Percentiles rank a stretch among this genome's conserved stretches.
Conservation (phyloP, 2,113 vertebrate genomes). For the Lepidothrix coronata region DNA sequence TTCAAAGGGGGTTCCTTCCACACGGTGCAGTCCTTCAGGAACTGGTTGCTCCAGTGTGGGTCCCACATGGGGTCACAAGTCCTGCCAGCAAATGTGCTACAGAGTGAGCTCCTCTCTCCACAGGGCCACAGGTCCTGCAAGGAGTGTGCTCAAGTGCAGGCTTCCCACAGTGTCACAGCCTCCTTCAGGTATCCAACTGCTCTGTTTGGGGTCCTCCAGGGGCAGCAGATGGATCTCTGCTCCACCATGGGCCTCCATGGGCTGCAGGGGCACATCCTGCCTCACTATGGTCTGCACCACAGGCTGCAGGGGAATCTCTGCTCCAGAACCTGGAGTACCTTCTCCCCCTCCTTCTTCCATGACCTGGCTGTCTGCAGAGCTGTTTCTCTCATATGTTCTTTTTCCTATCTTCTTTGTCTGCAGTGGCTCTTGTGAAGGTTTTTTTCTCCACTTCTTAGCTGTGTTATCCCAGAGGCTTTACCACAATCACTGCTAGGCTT, state of each 20-base stretch:
- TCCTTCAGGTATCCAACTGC: not conserved
- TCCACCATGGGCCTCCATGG: not conserved
- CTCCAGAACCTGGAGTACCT: not conserved
- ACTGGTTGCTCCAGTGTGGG: not conserved
- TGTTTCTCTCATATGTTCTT: not conserved
- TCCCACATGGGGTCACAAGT: not conserved
- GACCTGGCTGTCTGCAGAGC: not conserved
- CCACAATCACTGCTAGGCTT: not conserved
- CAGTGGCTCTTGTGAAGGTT: not conserved
- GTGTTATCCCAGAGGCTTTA: not conserved
- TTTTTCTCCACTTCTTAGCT: not conserved
- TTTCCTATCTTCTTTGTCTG: not conserved
- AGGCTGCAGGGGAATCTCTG: not conserved
- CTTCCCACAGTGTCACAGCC: not conserved
- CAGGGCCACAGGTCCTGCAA: not conserved
- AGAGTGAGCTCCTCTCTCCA: not conserved
- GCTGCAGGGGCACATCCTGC: not conserved
- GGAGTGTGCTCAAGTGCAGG: not conserved
- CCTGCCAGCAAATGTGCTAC: not conserved
- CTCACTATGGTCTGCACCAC: too few relatives aligned
- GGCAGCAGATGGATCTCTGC: not conserved
- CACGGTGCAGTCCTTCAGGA: not conserved
- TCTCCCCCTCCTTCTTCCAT: not conserved
- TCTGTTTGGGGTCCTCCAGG: not conserved
- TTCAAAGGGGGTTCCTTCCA: not conserved